Evolutionary conservation across 2,888 invertebrate species (phyloP).

Genomic region (Drosophila paranaensis): DNA sequence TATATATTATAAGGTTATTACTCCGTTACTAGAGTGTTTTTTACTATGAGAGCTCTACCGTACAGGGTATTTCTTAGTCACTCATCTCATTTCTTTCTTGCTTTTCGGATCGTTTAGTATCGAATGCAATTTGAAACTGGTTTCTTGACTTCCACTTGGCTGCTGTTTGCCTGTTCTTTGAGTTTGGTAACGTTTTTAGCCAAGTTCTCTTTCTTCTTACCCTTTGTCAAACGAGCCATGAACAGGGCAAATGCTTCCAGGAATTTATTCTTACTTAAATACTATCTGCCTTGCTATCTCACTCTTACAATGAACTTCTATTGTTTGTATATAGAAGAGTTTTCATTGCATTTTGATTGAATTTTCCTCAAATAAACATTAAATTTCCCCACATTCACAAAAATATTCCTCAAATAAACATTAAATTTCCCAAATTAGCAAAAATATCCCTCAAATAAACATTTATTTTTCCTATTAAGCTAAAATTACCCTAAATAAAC

Average conservation of each 20-base stretch:
- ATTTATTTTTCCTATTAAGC: no score
- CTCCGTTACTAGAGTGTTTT: no score
- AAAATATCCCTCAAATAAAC: no score
- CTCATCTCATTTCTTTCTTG: constrained; percentile 10
- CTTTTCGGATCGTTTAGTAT: constrained; percentile 51
- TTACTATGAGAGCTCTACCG: fast-evolving
- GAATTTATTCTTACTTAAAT: not conserved
- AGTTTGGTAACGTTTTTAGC: constrained; percentile 22
- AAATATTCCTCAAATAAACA: no score
- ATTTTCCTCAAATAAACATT: not conserved
- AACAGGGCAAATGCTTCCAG: not conserved
- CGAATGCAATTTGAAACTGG: constrained; percentile 65
- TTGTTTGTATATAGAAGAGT: not conserved
- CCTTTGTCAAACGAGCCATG: not conserved
- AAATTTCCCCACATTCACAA: not conserved
- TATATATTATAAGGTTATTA: not conserved
- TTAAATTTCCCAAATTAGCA: not conserved
- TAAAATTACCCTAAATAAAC: no score
- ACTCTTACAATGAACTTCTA: not conserved
- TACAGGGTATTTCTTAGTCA: not conserved
- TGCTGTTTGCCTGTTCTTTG: constrained; percentile 21
- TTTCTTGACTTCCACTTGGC: constrained; percentile 43
- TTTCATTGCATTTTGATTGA: no score
- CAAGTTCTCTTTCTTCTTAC: constrained; percentile 8
- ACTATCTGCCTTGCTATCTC: not conserved